Evolutionary conservation across 2,888 invertebrate genomes (phyloP), one percentile per base, ranked within the genome.

Genomic region (Campopleginae sp.): DNA sequence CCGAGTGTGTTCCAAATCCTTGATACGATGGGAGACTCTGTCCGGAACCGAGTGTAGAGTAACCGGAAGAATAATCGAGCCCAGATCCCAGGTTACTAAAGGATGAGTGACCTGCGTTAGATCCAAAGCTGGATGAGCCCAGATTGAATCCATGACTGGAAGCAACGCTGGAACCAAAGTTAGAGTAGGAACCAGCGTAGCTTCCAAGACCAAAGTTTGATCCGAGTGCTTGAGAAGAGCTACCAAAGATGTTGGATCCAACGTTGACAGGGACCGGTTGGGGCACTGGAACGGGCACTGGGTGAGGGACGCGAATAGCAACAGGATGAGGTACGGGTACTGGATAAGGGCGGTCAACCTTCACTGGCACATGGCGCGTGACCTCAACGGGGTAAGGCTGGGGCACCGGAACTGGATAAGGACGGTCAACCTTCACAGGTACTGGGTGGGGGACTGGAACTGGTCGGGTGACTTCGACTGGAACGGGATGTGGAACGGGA

Each of bases 401-500:
- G 2, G 88, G 80, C 1, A 89, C 88, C 4, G 87, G 82, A 0
- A 89, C 86, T 2, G 89, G 86, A 31, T 88, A 86, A 10, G 91
- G 89, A n/a, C 90, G 88, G 70, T 90, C 90, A 0, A 90, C 88
- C 33, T 86, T 88, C 33, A 88, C 86, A 1, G 90, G 87, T 17
- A 88, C 88, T 1, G 90, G 90, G 6, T 90, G 89, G 1, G 90
- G 85, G 5, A 90, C 88, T 7, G 90, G 88, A 6, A 90, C 88
- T 61, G 87, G 80, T 23, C 87, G 88, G 58, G 88, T 88, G 7
- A 91, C 88, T 68, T 89, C 87, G 10, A 90, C 88, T 1, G 91
- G 90, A n/a, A 90, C 87, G n/a, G 90, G 88, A 2, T 91, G 91
- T 0, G 90, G 87, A 10, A 87, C 89, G 0, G 87, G 88, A 3